A percentile compares a stretch with the other conserved stretches of the same genome.
phyloP scores from a whole-genome alignment of 2,888 invertebrate genomes.

The Trachelus tabidus region DNA sequence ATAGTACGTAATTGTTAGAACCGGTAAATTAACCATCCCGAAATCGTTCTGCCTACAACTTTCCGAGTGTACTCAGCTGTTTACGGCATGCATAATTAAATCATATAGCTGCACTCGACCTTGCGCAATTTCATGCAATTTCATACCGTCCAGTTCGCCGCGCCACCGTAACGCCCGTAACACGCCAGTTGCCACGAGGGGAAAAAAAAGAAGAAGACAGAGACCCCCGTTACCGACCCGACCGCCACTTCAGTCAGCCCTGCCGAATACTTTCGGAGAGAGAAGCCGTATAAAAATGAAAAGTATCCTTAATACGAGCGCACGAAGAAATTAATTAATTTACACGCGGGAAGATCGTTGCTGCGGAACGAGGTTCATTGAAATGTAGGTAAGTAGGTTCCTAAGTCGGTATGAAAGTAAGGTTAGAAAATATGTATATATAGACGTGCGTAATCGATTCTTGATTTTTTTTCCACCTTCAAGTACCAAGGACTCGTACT shows the following conservation, averaged over 20 bases:
- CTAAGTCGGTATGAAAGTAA: not conserved
- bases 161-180: not conserved
- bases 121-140: conserved; percentile 5
- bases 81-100: conserved; percentile 1
- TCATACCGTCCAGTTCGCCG: not conserved
- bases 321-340: not conserved
- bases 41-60: not conserved
- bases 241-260: not conserved
- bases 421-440: not conserved
- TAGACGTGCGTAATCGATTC: not conserved
- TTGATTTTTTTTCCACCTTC: not conserved
- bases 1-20: too few species aligned
- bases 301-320: not conserved
- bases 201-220: too few species aligned
- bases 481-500: not conserved
- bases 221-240: too few species aligned
- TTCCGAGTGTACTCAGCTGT: not conserved
- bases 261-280: not conserved
- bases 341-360: not conserved
- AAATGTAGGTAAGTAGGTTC: not conserved
- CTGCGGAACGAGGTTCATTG: not conserved
- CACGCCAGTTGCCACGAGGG: not conserved
- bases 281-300: not conserved
- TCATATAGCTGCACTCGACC: not conserved
- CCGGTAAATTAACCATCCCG: too few species aligned